These are phyloP conservation scores for Sceloporus tristichus DNA, from an alignment of 2,113 vertebrate genomes.

Conservation along the genomic window DNA sequence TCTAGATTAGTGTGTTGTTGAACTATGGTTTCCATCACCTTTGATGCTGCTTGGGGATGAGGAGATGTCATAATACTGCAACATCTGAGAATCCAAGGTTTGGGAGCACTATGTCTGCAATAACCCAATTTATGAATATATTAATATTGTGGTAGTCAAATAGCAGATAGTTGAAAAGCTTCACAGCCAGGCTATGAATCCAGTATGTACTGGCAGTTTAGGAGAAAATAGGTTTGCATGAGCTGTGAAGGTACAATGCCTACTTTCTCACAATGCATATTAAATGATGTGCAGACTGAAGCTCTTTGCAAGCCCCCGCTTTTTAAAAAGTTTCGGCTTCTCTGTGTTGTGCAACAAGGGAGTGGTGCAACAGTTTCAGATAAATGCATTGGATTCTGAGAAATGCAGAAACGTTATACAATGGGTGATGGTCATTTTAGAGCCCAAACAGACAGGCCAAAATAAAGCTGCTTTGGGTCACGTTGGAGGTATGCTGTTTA, in stretches of 20 bases:
- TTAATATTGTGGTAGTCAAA: too few relatives aligned
- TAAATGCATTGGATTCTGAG: background rate
- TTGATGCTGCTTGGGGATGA: background rate
- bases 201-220: background rate
- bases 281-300: background rate
- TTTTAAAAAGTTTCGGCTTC: too few relatives aligned
- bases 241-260: background rate
- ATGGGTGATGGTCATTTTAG: too few relatives aligned
- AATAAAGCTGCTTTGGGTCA: too few relatives aligned
- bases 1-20: background rate
- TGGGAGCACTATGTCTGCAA: too few relatives aligned
- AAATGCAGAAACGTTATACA: background rate
- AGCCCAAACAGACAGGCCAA: too few relatives aligned
- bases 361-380: background rate
- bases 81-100: too few relatives aligned
- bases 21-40: background rate
- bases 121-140: too few relatives aligned
- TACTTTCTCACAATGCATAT: background rate
- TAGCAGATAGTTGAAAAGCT: too few relatives aligned
- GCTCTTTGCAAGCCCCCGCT: too few relatives aligned
- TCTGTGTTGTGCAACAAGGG: background rate
- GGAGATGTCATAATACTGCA: background rate
- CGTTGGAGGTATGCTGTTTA: too few relatives aligned
- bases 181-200: background rate
- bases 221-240: background rate